These are phyloP conservation scores for Drosophila neocordata DNA, from an alignment of 1,140 invertebrate genomes.

Conservation along the genomic window DNA sequence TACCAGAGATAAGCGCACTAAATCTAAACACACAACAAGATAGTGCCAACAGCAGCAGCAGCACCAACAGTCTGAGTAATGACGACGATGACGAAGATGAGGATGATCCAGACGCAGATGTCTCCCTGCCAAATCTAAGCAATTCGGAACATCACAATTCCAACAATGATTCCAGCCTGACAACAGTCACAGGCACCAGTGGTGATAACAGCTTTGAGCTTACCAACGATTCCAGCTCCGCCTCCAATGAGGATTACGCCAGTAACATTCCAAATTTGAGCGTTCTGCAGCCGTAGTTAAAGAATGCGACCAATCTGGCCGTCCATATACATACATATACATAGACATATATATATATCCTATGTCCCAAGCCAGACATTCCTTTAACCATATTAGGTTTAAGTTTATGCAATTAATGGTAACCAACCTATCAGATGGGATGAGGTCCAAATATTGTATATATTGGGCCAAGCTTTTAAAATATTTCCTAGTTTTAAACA, in stretches of 20 bases:
- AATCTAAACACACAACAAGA: constrained; percentile 52
- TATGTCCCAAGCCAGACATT: constrained; percentile 53
- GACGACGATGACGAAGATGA: constrained; percentile 56
- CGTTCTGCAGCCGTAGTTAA: constrained; percentile 50
- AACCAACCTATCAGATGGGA: constrained; percentile 4
- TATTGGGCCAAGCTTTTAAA: constrained; percentile 35
- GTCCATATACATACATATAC: constrained; percentile 28
- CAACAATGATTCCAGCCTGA: constrained; percentile 78
- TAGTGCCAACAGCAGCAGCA: constrained; percentile 38
- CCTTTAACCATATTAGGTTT: constrained; percentile 39
- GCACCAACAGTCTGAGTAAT: constrained; percentile 59
- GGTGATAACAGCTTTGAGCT: constrained; percentile 79
- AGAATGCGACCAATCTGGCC: constrained; percentile 21
- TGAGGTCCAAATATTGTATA: constrained; percentile 49
- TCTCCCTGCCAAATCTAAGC: constrained; percentile 69
- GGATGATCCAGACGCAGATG: constrained; percentile 52
- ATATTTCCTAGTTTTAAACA: constrained; percentile 2
- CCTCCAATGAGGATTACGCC: constrained; percentile 69
- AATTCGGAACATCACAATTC: constrained; percentile 68
- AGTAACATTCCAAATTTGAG: constrained; percentile 71
- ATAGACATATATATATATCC: background rate
- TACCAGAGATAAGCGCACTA: constrained; percentile 73
- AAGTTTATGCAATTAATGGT: constrained; percentile 31
- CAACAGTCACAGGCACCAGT: constrained; percentile 77
- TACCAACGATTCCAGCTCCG: constrained; percentile 77